phyloP scores from a whole-genome alignment of 2,888 invertebrate genomes.

The Dryobota labecula region DNA sequence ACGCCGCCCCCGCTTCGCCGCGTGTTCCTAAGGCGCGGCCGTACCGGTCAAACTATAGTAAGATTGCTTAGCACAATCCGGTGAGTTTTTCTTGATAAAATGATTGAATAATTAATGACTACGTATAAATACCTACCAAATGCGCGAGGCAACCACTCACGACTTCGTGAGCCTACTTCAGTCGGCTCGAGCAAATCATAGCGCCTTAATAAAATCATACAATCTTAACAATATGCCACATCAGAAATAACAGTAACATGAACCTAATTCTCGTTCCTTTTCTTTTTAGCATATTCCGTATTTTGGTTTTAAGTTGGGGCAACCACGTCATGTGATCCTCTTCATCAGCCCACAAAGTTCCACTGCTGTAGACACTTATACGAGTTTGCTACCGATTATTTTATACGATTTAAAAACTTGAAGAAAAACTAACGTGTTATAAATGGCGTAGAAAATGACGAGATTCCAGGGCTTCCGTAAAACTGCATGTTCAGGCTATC shows the following conservation, averaged over 20 bases:
- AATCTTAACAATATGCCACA: neutral
- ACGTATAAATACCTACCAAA: too few relatives aligned
- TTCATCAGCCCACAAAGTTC: neutral
- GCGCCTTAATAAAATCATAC: neutral
- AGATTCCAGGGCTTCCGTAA: conserved; percentile 79
- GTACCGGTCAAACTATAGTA: too few relatives aligned
- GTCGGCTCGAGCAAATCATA: too few relatives aligned
- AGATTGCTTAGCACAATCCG: too few relatives aligned
- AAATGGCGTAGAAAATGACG: conserved; percentile 77
- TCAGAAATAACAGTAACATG: too few relatives aligned
- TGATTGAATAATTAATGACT: too few relatives aligned
- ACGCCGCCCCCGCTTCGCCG: too few relatives aligned
- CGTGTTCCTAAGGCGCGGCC: too few relatives aligned
- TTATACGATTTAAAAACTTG: neutral
- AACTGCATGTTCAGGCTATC: conserved; percentile 83
- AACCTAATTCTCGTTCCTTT: neutral
- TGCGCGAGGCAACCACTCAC: too few relatives aligned
- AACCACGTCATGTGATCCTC: neutral
- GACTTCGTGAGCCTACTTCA: too few relatives aligned
- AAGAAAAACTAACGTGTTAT: conserved; percentile 75
- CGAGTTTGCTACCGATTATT: neutral
- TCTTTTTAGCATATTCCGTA: neutral
- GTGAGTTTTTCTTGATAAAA: too few relatives aligned
- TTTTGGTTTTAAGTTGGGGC: neutral
- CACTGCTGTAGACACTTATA: neutral